phyloP scores from a whole-genome alignment of 2,888 invertebrate genomes.

The Eristalis tenax region DNA sequence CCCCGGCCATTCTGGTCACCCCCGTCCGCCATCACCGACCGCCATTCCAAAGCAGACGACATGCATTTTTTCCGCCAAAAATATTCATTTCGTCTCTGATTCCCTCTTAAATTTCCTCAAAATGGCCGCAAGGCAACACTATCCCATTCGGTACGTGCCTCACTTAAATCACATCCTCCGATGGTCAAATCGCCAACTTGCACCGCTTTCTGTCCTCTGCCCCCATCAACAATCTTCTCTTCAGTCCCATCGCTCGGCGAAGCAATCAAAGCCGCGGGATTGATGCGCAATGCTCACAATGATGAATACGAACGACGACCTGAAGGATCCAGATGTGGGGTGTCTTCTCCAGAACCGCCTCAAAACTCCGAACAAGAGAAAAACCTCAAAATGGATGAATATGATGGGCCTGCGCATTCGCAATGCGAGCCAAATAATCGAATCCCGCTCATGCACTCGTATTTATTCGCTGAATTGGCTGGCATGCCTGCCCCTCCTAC shows the following conservation, averaged over 20 bases:
- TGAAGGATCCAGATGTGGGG: conserved; percentile 18
- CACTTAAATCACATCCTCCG: conserved; percentile 45
- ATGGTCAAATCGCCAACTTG: too few relatives aligned
- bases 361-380: conserved; percentile 24
- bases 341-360: conserved; percentile 57
- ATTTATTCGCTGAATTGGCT: conserved; percentile 71
- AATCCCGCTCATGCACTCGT: conserved; percentile 57
- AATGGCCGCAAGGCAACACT: conserved; percentile 58
- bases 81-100: conserved; percentile 39
- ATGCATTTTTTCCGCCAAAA: conserved; percentile 1
- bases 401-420: conserved; percentile 37
- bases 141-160: conserved; percentile 51
- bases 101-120: conserved; percentile 52
- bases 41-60: neutral
- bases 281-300: conserved; percentile 60
- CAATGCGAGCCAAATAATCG: conserved; percentile 69
- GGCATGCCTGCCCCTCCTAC: conserved; percentile 31
- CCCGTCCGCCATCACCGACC: neutral
- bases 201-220: neutral
- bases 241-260: neutral
- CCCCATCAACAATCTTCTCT: neutral
- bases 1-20: too few relatives aligned
- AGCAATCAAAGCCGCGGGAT: conserved; percentile 67
- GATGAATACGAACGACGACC: conserved; percentile 54
- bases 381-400: conserved; percentile 39